phyloP scores from a whole-genome alignment of 2,888 invertebrate species.

The Gastrophysa polygoni region DNA sequence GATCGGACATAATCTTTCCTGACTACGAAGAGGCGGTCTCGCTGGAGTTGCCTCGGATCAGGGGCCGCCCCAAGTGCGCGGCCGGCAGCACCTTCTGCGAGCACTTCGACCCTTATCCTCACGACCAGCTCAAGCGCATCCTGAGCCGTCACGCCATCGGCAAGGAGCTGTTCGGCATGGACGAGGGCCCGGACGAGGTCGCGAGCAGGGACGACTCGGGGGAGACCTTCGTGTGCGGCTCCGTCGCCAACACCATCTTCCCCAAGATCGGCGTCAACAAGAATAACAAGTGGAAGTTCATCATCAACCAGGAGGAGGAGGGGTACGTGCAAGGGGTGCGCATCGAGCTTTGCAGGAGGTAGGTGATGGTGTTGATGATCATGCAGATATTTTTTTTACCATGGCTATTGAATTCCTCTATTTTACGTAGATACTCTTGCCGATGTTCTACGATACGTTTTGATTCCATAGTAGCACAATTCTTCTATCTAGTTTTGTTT shows the following conservation, averaged over 20 bases:
- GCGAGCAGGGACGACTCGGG: conserved; percentile 25
- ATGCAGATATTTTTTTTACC: neutral
- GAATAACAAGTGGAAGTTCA: conserved; percentile 70
- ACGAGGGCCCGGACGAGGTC: neutral
- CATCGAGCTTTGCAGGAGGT: conserved; percentile 68
- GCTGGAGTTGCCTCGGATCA: neutral
- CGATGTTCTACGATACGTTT: too few relatives aligned
- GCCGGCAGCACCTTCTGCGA: conserved; percentile 12
- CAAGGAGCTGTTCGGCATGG: conserved; percentile 14
- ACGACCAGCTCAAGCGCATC: conserved; percentile 5
- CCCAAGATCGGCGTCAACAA: conserved; percentile 68
- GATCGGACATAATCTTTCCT: neutral
- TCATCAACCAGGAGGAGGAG: conserved; percentile 69
- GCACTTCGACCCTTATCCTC: conserved; percentile 9
- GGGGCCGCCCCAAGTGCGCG: conserved; percentile 5
- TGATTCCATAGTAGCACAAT: too few relatives aligned
- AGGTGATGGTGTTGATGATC: conserved; percentile 5
- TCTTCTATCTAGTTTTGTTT: too few relatives aligned
- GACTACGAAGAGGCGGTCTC: neutral
- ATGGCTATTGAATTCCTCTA: too few relatives aligned
- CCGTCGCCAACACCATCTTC: conserved; percentile 61
- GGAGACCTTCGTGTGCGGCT: conserved; percentile 48
- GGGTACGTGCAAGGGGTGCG: conserved; percentile 70
- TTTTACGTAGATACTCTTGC: too few relatives aligned
- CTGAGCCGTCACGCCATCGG: neutral